Evolutionary conservation across 2,797 vertebrate species (phyloP), one percentile per base, ranked within the genome.

Genomic region (Gallinago solitaria): DNA sequence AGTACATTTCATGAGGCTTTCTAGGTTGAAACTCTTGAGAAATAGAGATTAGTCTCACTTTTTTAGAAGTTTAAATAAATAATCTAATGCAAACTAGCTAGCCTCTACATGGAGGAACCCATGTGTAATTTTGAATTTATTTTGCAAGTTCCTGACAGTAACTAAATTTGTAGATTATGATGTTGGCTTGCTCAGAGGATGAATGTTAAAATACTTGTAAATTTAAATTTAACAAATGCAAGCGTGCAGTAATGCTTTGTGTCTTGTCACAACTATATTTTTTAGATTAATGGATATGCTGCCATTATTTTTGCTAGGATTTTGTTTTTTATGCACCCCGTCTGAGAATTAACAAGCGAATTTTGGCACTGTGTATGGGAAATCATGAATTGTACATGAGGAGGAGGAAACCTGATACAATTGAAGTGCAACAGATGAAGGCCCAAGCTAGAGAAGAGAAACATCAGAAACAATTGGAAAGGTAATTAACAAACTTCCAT

Each of bases 341-440:
- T 9, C 98, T 99, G 97, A 98, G 99, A 97, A 99, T 99, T 97
- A 99, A 99, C 98, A 99, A 99, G 89, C 98, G 99, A 10, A 99
- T 99, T 97, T 97, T 99, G 98, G 99, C 99, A 7, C 97, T 99
- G 94, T 99, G 99, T 84, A 99, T 99, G 99, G 99, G 99, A 57
- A 99, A 99, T 98, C 99, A 99, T 60, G 99, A 99, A 96, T 97
- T 99, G 60, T 99, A 99, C 97, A 99, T 99, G 99, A 98, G 99
- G 84, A 98, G 99, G 93, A 98, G 99, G 92, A 99, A 99, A 96
- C 99, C 99, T 4, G 99, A 99, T 97, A 99, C 99, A 76, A 99
- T 99, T 37, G 99, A 99, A 98, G 99, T 99, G 81, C 99, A 99
- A 69, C 99, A 99, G 97, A 99, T 99, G 99, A 99, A 99, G 97